These are phyloP conservation scores for Atherinomorus stipes DNA, from an alignment of 2,113 vertebrate genomes.

Conservation along the genomic window DNA sequence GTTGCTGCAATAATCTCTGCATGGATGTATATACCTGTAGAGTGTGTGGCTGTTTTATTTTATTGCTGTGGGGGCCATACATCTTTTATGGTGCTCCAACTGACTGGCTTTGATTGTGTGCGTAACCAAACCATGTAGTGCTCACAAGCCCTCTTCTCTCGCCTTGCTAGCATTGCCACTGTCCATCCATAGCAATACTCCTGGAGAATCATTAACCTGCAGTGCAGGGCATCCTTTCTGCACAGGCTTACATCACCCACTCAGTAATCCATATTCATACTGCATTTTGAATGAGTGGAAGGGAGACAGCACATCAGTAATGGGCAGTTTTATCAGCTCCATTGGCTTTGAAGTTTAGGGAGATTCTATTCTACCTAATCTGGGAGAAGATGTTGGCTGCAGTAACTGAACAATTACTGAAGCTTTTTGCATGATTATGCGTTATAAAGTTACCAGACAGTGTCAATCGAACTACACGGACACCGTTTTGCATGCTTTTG, in stretches of 20 bases:
- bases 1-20: background rate
- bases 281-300: slow-evolving; percentile 40
- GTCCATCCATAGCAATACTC: slow-evolving; percentile 33
- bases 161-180: slow-evolving; percentile 27
- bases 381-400: slow-evolving; percentile 25
- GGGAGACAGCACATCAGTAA: slow-evolving; percentile 11
- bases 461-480: too few species aligned
- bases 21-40: background rate
- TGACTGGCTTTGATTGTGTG: slow-evolving; percentile 49
- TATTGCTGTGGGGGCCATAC: slow-evolving; percentile 17
- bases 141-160: slow-evolving; percentile 20
- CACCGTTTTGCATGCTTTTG: too few species aligned
- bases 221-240: background rate
- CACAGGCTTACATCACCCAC: slow-evolving; percentile 4
- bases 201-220: slow-evolving; percentile 33
- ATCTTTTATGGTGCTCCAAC: slow-evolving; percentile 56
- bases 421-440: too few species aligned
- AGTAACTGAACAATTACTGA: background rate
- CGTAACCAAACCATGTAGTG: slow-evolving; percentile 30
- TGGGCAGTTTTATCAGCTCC: slow-evolving; percentile 23
- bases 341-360: slow-evolving; percentile 20
- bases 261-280: slow-evolving; percentile 57
- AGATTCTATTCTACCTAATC: slow-evolving; percentile 45
- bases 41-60: slow-evolving; percentile 4
- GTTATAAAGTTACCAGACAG: too few species aligned